These are phyloP conservation scores for Halcyon senegalensis DNA, from an alignment of 2,113 vertebrate genomes.

Conservation along the genomic window DNA sequence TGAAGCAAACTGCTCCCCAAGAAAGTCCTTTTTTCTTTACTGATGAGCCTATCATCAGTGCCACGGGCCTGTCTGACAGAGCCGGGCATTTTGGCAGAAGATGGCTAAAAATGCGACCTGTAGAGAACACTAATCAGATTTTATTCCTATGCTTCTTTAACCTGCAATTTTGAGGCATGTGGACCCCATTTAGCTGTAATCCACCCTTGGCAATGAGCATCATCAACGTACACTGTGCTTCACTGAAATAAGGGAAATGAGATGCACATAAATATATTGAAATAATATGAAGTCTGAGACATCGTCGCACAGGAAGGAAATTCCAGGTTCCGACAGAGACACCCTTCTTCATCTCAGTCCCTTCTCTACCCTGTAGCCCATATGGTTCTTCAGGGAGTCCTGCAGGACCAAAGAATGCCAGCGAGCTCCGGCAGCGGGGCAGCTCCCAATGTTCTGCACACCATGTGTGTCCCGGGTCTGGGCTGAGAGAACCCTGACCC, in stretches of 20 bases:
- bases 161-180: not conserved
- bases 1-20: not conserved
- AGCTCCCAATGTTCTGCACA: not conserved
- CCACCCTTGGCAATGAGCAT: not conserved
- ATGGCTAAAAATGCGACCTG: not conserved
- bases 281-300: not conserved
- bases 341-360: not conserved
- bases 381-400: not conserved
- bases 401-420: not conserved
- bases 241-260: constrained; percentile 53
- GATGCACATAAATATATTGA: constrained; percentile 21
- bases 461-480: not conserved
- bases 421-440: accelerated
- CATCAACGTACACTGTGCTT: not conserved
- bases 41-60: not conserved
- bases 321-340: not conserved
- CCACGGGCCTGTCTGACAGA: not conserved
- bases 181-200: constrained; percentile 29
- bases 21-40: not conserved
- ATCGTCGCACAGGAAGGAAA: constrained; percentile 39
- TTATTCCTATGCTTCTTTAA: not conserved
- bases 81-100: not conserved
- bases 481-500: not conserved
- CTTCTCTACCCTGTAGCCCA: not conserved
- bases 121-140: not conserved